Base-by-base conservation (phyloP, 2,797 vertebrate species). In the Margarornis squamiger region DNA sequence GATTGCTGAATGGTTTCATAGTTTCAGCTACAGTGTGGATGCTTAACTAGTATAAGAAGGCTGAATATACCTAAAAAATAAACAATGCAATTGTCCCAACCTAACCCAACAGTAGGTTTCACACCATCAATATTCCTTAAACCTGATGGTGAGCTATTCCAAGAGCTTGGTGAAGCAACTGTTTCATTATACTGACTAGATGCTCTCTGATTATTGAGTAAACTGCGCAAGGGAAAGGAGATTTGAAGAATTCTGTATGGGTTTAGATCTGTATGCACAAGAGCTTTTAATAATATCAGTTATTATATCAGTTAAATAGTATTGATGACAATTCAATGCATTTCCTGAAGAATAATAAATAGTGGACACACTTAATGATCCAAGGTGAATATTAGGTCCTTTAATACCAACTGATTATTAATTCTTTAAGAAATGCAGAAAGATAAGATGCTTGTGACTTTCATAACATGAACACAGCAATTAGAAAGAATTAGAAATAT, bases 151-250 rank as follows among this genome's bases (percentile, higher is more conserved):
- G 34, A 73, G 34, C 43, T 93, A 71, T 68, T 57, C 2, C 12
- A 95, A 92, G 32, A 83, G 22, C 20, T 79, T 36, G 39, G 45
- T 74, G 88, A 89, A 95, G 30, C 57, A 94, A 84, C n/a, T 76
- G 23, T 34, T 89, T 92, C 58, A 61, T 91, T 94, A 72, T 23
- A 62, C n/a, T 66, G 49, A 81, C n/a, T 74, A 90, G 19, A 41
- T 74, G 63, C 57, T 81, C 58, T 80, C 63, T 78, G 41, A 91
- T 82, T 93, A 86, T 74, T 0, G 2, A 73, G 18, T 73, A 86
- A 78, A 89, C 84, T 12, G n/a, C 46, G 65, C 55, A 74, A 86
- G 27, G 82, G 27, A 65, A n/a, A 65, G 65, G 49, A 67, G 48
- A 75, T 66, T 43, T 78, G 30, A 73, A 92, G 14, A 38, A 59